phyloP scores from a whole-genome alignment of 2,888 invertebrate species.

The Apeira syringaria region DNA sequence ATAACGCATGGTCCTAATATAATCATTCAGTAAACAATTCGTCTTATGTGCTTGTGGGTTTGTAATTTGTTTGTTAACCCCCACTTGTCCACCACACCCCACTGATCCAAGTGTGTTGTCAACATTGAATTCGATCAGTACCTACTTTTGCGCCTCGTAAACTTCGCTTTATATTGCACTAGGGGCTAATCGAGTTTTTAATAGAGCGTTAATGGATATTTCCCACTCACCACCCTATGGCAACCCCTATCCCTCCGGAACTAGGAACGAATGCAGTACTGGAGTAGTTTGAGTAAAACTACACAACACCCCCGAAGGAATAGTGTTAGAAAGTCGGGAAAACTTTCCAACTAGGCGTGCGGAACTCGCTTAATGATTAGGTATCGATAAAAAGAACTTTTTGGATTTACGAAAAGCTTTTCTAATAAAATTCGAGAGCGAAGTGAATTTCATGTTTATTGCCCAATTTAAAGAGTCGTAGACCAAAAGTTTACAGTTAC shows the following conservation, averaged over 20 bases:
- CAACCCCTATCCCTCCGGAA: conserved; percentile 23
- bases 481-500: conserved; percentile 43
- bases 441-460: conserved; percentile 44
- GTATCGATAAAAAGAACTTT: conserved; percentile 33
- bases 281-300: conserved; percentile 9
- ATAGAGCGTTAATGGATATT: conserved; percentile 58
- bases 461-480: conserved; percentile 44
- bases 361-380: conserved; percentile 31
- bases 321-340: conserved; percentile 16
- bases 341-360: conserved; percentile 22
- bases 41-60: conserved; percentile 42
- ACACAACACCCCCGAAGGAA: conserved; percentile 24
- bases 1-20: conserved; percentile 16
- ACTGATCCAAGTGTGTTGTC: conserved; percentile 55
- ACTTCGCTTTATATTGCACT: conserved; percentile 53
- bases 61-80: conserved; percentile 50
- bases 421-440: conserved; percentile 37
- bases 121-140: conserved; percentile 44
- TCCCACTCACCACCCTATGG: conserved; percentile 37
- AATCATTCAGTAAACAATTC: conserved; percentile 19
- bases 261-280: conserved; percentile 13
- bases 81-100: too few species aligned
- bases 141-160: conserved; percentile 49
- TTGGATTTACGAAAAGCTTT: conserved; percentile 30
- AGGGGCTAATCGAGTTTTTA: conserved; percentile 60